Evolutionary conservation across 2,888 invertebrate species (phyloP).

Genomic region (Lithophane ornitopus): DNA sequence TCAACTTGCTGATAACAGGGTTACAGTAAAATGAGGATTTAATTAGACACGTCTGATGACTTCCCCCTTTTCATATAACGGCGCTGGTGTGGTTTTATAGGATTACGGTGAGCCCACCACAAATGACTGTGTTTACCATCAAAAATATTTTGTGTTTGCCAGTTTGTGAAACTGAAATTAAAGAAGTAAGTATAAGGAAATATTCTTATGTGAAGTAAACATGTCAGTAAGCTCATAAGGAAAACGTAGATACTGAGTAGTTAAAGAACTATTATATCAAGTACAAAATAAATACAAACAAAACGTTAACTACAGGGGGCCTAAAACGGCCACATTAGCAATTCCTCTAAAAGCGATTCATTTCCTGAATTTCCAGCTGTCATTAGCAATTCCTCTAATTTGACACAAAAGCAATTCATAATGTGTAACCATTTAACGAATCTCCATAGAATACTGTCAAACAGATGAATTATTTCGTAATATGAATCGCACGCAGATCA

Average conservation of each 20-base stretch:
- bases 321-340: too few species aligned
- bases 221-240: constrained; percentile 1
- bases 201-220: constrained; percentile 5
- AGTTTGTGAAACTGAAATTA: constrained; percentile 13
- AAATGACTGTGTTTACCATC: constrained; percentile 27
- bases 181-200: background rate
- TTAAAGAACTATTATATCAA: background rate
- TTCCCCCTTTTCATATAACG: constrained; percentile 28
- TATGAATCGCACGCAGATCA: too few species aligned
- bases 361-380: too few species aligned
- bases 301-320: constrained; percentile 10
- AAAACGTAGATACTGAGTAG: constrained; percentile 12
- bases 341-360: too few species aligned
- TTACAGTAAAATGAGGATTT: constrained; percentile 59
- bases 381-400: too few species aligned
- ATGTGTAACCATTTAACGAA: too few species aligned
- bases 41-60: constrained; percentile 41
- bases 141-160: background rate
- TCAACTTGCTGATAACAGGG: constrained; percentile 45
- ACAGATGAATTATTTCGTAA: too few species aligned
- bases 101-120: constrained; percentile 38
- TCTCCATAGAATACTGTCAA: too few species aligned
- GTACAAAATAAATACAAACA: constrained; percentile 12
- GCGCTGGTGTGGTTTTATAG: constrained; percentile 32
- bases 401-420: too few species aligned